Base-by-base conservation (phyloP, 2,113 vertebrate species). In the Grallaria varia region DNA sequence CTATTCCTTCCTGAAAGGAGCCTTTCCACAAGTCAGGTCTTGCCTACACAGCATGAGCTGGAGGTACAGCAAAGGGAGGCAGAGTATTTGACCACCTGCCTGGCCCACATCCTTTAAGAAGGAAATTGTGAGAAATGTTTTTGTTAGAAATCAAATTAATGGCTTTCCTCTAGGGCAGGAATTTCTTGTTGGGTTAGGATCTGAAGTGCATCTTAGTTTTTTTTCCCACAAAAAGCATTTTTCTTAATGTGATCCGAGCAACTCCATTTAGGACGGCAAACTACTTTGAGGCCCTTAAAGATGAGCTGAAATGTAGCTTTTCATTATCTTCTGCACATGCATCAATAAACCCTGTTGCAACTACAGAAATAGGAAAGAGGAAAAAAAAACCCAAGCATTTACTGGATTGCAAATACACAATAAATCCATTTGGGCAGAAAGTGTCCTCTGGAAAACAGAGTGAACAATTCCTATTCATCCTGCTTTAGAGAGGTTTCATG, bases 241-340 rank as follows among this genome's bases (percentile, higher is more conserved):
- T 92, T 79, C 52, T 60, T 67, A 44, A 59, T 28, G 30, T 75
- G 49, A 84, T 68, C 27, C 22, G 56, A 92, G 33, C 31, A 76
- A 7, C 25, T 84, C 24, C 45, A 79, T 56, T 92, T 78, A 69
- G 81, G 53, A 92, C 3, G 68, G 86, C 3, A 5, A 85, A 91
- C 40, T 79, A 72, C 12, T 30, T 8, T 22, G n/a, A 77, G 56
- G 24, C 23, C 76, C 40, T 96, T 77, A 63, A 84, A 83, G 91
- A 93, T 85, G 63, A 89, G 53, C 67, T 84, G 64, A 92, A 96
- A 96, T 60, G 31, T 35, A 66, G 92, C 53, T 87, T 95, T 81
- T 79, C 85, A 92, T 94, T 74, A 90, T 60, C 47, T 86, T 68
- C 71, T 93, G 40, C 52, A 84, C 31, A 75, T 52, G 69, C 81